phyloP scores from a whole-genome alignment of 1,140 invertebrate species.

The Heliconius himera region DNA sequence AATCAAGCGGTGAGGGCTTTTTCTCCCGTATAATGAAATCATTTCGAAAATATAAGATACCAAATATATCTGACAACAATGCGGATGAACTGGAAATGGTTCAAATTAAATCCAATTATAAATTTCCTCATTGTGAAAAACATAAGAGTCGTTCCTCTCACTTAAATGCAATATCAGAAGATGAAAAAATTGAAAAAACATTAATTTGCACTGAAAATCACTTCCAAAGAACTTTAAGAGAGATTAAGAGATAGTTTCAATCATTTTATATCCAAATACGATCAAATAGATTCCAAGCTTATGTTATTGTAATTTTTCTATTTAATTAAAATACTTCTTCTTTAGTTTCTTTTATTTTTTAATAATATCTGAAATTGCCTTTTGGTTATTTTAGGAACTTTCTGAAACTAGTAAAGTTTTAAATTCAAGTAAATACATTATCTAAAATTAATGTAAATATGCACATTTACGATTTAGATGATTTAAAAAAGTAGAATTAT shows the following conservation, averaged over 20 bases:
- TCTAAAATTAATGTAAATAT: too few species aligned
- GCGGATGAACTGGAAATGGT: slow-evolving; percentile 42
- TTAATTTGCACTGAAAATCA: neutral
- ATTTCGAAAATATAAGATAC: slow-evolving; percentile 52
- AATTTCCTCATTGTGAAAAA: slow-evolving; percentile 57
- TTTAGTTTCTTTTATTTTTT: neutral
- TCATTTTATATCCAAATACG: neutral
- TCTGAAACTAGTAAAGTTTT: too few species aligned
- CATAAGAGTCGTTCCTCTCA: slow-evolving; percentile 45
- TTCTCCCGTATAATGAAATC: slow-evolving; percentile 57
- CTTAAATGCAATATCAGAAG: slow-evolving; percentile 58
- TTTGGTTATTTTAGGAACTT: too few species aligned
- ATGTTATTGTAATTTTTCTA: neutral
- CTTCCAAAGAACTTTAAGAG: neutral
- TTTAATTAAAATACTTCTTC: neutral
- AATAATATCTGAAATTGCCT: neutral
- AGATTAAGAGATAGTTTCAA: slow-evolving; percentile 10
- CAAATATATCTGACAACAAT: slow-evolving; percentile 37
- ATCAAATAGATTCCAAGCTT: neutral
- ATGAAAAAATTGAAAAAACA: slow-evolving; percentile 37
- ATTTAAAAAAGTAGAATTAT: too few species aligned
- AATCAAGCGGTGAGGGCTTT: slow-evolving; percentile 56
- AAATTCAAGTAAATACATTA: too few species aligned
- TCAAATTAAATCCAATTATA: slow-evolving; percentile 57
- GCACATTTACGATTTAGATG: too few species aligned